Conservation (phyloP, 2,888 invertebrate genomes). For the Falcaria lacertinaria region DNA sequence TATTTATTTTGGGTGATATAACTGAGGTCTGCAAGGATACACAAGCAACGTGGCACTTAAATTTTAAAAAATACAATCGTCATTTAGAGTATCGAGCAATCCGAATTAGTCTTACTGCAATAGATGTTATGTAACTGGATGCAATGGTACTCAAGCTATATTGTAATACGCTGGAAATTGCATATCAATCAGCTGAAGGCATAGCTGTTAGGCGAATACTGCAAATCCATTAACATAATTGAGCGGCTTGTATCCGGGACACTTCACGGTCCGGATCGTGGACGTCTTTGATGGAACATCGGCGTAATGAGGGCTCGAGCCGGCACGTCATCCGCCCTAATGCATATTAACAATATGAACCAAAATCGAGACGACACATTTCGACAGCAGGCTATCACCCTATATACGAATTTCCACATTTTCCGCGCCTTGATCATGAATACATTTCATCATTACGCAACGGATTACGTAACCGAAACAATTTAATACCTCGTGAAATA, state of each 20-base stretch:
- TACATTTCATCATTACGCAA: conserved; percentile 20
- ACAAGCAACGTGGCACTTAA: too few relatives aligned
- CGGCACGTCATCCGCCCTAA: conserved; percentile 52
- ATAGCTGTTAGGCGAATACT: conserved; percentile 53
- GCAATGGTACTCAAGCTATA: too few relatives aligned
- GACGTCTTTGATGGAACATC: conserved; percentile 67
- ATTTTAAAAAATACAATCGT: too few relatives aligned
- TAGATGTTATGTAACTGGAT: too few relatives aligned
- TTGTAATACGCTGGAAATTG: conserved; percentile 30
- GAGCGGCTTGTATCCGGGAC: conserved; percentile 67
- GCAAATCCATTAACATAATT: conserved; percentile 73
- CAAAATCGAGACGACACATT: conserved; percentile 34
- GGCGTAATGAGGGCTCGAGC: conserved; percentile 60
- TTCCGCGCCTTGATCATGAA: conserved; percentile 37
- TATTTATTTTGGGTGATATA: conserved; percentile 65
- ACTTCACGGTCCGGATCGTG: conserved; percentile 58
- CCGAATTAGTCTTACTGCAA: too few relatives aligned
- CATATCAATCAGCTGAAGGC: conserved; percentile 55
- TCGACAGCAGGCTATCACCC: conserved; percentile 36
- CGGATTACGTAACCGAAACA: background rate
- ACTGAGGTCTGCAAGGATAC: conserved; percentile 26
- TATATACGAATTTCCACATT: conserved; percentile 34
- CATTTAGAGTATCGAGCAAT: too few relatives aligned
- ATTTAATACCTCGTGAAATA: background rate
- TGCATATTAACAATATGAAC: conserved; percentile 65